Evolutionary conservation across 2,113 vertebrate genomes (phyloP).

Genomic region (Toxotes jaculatrix): DNA sequence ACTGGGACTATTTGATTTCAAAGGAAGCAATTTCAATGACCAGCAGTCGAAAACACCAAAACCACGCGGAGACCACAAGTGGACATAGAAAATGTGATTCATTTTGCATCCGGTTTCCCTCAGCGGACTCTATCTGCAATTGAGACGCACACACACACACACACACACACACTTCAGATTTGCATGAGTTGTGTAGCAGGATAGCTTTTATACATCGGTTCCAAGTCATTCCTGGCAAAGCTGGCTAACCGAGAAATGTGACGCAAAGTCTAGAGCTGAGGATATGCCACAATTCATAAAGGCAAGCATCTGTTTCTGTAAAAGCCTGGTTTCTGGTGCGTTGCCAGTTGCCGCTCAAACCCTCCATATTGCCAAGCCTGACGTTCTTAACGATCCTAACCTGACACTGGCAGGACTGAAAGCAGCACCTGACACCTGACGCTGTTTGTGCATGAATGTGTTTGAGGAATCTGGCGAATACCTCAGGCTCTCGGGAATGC

Average conservation of each 20-base stretch:
- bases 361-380: slow-evolving; percentile 6
- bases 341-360: slow-evolving; percentile 51
- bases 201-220: slow-evolving; percentile 15
- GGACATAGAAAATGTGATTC: slow-evolving; percentile 37
- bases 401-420: slow-evolving; percentile 44
- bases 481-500: slow-evolving; percentile 57
- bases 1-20: slow-evolving; percentile 50
- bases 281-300: slow-evolving; percentile 67
- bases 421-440: slow-evolving; percentile 70
- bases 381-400: slow-evolving; percentile 36
- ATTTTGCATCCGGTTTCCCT: slow-evolving; percentile 54
- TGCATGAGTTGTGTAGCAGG: slow-evolving; percentile 23
- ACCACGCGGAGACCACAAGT: slow-evolving; percentile 40
- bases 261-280: slow-evolving; percentile 64
- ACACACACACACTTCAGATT: slow-evolving; percentile 11
- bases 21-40: slow-evolving; percentile 45
- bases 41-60: slow-evolving; percentile 42
- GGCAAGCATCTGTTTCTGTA: slow-evolving; percentile 59
- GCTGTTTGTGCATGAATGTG: slow-evolving; percentile 63
- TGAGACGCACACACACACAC: background rate
- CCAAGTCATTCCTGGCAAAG: slow-evolving; percentile 68
- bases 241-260: slow-evolving; percentile 59
- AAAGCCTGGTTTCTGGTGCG: slow-evolving; percentile 39
- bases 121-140: background rate
- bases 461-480: slow-evolving; percentile 57